These are phyloP conservation scores for Mayetiola destructor DNA, from an alignment of 2,888 invertebrate species.

Conservation along the genomic window DNA sequence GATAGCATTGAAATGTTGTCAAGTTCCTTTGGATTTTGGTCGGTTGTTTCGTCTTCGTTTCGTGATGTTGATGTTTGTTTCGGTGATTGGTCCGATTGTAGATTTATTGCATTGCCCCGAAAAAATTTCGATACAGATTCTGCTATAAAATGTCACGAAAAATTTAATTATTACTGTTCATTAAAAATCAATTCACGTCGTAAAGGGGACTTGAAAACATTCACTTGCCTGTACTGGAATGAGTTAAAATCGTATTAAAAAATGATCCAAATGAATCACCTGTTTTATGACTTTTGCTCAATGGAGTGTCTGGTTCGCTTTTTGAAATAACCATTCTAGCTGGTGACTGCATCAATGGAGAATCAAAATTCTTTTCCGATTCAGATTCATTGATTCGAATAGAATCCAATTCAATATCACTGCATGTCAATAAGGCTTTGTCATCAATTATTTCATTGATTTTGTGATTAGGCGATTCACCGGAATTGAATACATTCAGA, in stretches of 20 bases:
- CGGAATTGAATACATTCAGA: not conserved
- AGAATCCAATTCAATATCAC: conserved; percentile 36
- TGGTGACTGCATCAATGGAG: too few relatives aligned
- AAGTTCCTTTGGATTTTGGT: conserved; percentile 17
- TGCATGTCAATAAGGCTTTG: conserved; percentile 31
- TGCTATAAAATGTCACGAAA: not conserved
- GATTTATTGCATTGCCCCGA: not conserved
- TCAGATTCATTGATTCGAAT: conserved; percentile 37
- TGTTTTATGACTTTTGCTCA: conserved; percentile 18
- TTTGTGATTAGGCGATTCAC: conserved; percentile 19
- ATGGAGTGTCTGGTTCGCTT: conserved; percentile 17
- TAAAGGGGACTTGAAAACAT: not conserved
- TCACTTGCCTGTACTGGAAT: conserved; percentile 32
- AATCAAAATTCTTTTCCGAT: conserved; percentile 14
- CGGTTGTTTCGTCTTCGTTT: conserved; percentile 1
- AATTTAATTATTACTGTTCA: not conserved
- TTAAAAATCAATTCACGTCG: not conserved
- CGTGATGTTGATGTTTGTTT: not conserved
- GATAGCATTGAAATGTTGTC: conserved; percentile 32
- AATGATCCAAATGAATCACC: conserved; percentile 32
- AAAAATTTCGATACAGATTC: conserved; percentile 18
- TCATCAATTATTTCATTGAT: conserved; percentile 23
- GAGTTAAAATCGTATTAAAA: conserved; percentile 32
- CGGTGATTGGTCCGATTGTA: conserved; percentile 11
- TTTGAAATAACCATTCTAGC: not conserved